Base-by-base conservation (phyloP, 2,113 vertebrate species). In the Bufo bufo region DNA sequence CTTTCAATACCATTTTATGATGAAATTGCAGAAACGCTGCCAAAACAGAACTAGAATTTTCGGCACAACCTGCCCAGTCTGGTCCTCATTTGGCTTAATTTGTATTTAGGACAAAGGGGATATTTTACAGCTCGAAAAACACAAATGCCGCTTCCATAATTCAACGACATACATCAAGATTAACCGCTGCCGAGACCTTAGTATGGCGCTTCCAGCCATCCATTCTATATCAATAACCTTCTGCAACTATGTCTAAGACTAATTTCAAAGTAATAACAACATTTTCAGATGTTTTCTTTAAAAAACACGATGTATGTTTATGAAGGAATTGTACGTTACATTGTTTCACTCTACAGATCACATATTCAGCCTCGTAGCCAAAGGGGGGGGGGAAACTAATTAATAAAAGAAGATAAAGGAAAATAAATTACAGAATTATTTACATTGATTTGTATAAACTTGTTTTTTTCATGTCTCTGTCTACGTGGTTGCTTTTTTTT, bases 1-100 rank as follows among this genome's bases (percentile, higher is more conserved):
- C 90, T 93, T 93, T 92, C 92, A 93, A 92, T 93, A 92, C 92
- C 92, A 92, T 92, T 88, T 89, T 92, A 94, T 90, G 92, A 94
- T 92, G 94, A 94, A 94, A 95, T 94, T 93, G 92, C 92, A 95
- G 92, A 92, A 93, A 91, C 47, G 7, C 72, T 92, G 92, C 93
- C 93, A 92, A 93, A 94, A 91, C 90, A 91, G 91, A 94, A 91
- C 91, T 90, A 91, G 92, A 92, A 90, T 0, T 89, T 65, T 90
- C 58, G 92, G 92, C 94, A 93, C 92, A 93, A 91, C 45, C 90
- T 88, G 88, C 84, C 87, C 71, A 89, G n/a, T 83, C 72, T 2
- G 6, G 56, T 85, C 90, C 50, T 90, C 90, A 90, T 94, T 90
- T 87, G 89, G 91, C 89, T 94, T 88, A 91, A 93, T 92, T 87